Percentiles rank a stretch among this genome's conserved stretches.
Evolutionary conservation across 2,113 vertebrate genomes (phyloP).

Genomic region (Cavia porcellus): DNA sequence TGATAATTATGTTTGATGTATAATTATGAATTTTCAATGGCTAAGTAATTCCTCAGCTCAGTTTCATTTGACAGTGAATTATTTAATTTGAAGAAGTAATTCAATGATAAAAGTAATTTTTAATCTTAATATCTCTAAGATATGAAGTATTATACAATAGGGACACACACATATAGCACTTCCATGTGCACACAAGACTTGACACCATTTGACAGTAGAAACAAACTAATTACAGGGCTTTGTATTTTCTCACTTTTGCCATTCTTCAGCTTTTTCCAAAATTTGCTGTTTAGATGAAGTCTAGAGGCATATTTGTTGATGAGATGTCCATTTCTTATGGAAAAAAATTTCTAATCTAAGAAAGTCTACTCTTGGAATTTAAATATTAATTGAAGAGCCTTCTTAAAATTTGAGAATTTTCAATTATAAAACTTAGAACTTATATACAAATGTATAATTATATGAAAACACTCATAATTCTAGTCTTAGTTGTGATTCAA

Average conservation of each 20-base stretch:
- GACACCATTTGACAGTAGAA: not conserved
- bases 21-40: not conserved
- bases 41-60: not conserved
- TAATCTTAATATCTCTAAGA: not conserved
- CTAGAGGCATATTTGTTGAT: not conserved
- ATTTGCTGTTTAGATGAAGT: not conserved
- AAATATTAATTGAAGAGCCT: not conserved
- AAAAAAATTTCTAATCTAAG: conserved; percentile 38
- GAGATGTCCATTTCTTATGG: not conserved
- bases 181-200: not conserved
- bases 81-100: conserved; percentile 52
- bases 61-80: not conserved
- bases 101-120: conserved; percentile 13
- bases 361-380: not conserved
- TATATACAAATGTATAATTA: not conserved
- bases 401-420: not conserved
- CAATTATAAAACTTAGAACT: not conserved
- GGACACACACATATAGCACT: not conserved
- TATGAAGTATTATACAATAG: not conserved
- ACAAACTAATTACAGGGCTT: not conserved
- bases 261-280: not conserved
- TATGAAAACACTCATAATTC: not conserved
- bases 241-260: not conserved
- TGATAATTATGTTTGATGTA: not conserved
- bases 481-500: not conserved